Percentiles rank a stretch among this genome's conserved stretches.
These are phyloP conservation scores for Columba guinea DNA, from an alignment of 2,797 vertebrate genomes.

Conservation along the genomic window DNA sequence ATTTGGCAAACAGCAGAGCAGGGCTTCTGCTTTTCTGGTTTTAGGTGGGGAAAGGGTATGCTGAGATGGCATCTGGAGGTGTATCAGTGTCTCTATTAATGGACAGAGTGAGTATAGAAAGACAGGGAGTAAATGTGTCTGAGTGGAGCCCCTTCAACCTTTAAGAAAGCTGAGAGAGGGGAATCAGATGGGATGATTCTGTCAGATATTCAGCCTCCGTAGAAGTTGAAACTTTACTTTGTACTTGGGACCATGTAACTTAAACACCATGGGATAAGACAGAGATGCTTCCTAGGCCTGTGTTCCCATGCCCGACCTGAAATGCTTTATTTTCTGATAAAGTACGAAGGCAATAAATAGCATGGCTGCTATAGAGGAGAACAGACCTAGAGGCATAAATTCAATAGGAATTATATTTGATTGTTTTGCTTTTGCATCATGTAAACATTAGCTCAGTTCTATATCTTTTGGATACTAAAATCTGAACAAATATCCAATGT, in stretches of 20 bases:
- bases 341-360: not conserved
- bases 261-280: not conserved
- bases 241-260: not conserved
- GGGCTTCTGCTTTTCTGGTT: not conserved
- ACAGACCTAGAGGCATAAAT: not conserved
- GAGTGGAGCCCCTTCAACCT: not conserved
- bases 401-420: not conserved
- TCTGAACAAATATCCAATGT: not conserved
- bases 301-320: not conserved
- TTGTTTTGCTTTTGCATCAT: not conserved
- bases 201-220: not conserved
- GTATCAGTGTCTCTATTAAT: not conserved
- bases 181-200: not conserved
- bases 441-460: not conserved
- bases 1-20: not conserved
- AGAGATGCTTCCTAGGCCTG: not conserved
- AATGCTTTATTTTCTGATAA: not conserved
- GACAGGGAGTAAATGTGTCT: not conserved
- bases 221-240: not conserved
- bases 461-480: not conserved
- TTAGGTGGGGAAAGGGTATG: not conserved
- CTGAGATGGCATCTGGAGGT: not conserved
- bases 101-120: not conserved
- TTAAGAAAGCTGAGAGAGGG: not conserved
- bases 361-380: not conserved